phyloP scores from a whole-genome alignment of 2,797 vertebrate species.

The Acanthurus tractus region DNA sequence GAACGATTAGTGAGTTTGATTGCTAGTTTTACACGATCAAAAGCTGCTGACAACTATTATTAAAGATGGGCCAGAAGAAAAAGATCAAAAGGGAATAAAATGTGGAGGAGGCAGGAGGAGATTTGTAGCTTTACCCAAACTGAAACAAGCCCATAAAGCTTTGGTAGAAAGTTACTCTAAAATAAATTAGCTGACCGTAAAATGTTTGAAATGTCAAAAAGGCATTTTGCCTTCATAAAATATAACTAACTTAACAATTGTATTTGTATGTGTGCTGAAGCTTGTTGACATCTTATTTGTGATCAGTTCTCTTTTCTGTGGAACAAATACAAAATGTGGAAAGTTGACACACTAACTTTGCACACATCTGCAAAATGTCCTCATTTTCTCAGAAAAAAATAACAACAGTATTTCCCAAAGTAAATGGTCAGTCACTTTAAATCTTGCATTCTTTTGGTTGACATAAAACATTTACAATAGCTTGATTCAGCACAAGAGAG shows the following conservation, averaged over 20 bases:
- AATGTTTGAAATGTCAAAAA: background rate
- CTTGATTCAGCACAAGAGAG: background rate
- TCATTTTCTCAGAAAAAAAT: background rate
- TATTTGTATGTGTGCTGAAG: background rate
- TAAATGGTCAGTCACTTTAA: background rate
- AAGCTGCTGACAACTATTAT: background rate
- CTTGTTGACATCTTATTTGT: background rate
- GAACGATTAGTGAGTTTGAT: background rate
- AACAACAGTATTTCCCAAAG: background rate
- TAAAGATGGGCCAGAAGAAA: background rate
- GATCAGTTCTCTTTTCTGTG: background rate
- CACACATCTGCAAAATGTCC: background rate
- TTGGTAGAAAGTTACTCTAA: background rate
- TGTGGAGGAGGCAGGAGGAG: background rate
- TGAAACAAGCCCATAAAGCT: background rate
- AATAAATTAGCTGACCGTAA: background rate
- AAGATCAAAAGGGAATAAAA: background rate
- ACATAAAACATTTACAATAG: background rate
- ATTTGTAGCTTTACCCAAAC: background rate
- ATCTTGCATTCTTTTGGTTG: too few species aligned
- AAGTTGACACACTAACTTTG: too few species aligned
- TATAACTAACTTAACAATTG: background rate
- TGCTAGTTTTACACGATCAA: background rate
- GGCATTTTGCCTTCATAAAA: background rate
- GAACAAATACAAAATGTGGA: too few species aligned